phyloP scores from a whole-genome alignment of 2,797 vertebrate species.

The Alfaro cultratus region DNA sequence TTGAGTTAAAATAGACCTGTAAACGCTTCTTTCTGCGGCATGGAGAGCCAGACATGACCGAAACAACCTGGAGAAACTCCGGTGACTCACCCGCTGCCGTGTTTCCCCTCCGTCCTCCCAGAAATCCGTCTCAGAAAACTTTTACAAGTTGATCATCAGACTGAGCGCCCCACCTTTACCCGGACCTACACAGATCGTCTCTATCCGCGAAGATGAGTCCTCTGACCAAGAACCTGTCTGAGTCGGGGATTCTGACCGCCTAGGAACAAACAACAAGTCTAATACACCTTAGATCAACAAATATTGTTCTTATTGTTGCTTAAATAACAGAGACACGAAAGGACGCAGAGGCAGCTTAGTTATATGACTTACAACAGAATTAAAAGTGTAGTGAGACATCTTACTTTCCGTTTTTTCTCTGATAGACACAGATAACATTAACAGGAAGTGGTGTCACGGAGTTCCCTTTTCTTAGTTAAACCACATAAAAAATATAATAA shows the following conservation, averaged over 20 bases:
- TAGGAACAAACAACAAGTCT: neutral
- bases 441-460: constrained; percentile 60
- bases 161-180: constrained; percentile 57
- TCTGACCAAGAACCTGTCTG: neutral
- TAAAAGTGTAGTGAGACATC: constrained; percentile 38
- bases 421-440: neutral
- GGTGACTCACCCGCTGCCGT: constrained; percentile 47
- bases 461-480: constrained; percentile 51
- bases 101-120: neutral
- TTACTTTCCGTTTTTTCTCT: fast-evolving
- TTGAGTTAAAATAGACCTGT: neutral
- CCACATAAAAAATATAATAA: neutral
- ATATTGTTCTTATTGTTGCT: fast-evolving
- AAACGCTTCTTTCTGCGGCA: neutral
- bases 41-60: fast-evolving
- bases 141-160: constrained; percentile 47
- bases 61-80: neutral
- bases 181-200: constrained; percentile 39
- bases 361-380: neutral
- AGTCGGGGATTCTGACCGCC: neutral
- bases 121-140: constrained; percentile 40
- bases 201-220: fast-evolving
- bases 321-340: neutral
- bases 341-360: neutral
- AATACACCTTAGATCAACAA: too few relatives aligned